phyloP scores from a whole-genome alignment of 2,797 vertebrate genomes.

The Semaprochilodus insignis region DNA sequence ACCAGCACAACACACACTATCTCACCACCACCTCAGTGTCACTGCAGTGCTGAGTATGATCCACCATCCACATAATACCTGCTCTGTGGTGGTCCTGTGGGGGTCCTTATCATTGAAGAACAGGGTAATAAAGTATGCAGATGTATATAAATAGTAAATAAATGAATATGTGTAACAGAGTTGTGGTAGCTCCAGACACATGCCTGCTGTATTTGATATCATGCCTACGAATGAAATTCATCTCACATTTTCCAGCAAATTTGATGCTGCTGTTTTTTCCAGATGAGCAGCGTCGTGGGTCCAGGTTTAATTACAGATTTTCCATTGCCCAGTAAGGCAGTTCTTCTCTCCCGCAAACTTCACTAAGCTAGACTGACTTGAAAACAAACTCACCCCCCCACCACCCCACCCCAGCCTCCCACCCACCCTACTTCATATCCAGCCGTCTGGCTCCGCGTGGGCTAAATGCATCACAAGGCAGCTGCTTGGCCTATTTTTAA shows the following conservation, averaged over 20 bases:
- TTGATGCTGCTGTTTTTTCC: conserved; percentile 20
- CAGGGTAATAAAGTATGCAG: too few species aligned
- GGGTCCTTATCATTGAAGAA: too few species aligned
- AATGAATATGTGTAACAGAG: too few species aligned
- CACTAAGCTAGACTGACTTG: conserved; percentile 10
- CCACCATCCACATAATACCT: too few species aligned
- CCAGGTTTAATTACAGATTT: conserved; percentile 51
- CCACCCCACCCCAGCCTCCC: neutral
- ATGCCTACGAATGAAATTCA: conserved; percentile 23
- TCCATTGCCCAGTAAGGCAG: conserved; percentile 22
- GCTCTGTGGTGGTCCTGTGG: too few species aligned
- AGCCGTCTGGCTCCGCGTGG: conserved; percentile 7
- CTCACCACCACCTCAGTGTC: too few species aligned
- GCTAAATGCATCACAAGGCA: conserved; percentile 51
- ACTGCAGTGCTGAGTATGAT: too few species aligned
- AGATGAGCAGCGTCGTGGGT: conserved; percentile 30
- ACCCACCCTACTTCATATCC: conserved; percentile 38
- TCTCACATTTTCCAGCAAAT: conserved; percentile 40
- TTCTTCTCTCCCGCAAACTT: conserved; percentile 34
- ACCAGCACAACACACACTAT: too few species aligned
- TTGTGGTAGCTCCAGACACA: neutral
- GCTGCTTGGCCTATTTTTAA: conserved; percentile 57
- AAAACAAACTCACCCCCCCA: conserved; percentile 37
- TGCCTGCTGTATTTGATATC: conserved; percentile 10
- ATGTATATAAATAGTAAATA: too few species aligned